Conservation (phyloP, 92 coral and sea anemone genomes). For the Zoanthus gigantus region DNA sequence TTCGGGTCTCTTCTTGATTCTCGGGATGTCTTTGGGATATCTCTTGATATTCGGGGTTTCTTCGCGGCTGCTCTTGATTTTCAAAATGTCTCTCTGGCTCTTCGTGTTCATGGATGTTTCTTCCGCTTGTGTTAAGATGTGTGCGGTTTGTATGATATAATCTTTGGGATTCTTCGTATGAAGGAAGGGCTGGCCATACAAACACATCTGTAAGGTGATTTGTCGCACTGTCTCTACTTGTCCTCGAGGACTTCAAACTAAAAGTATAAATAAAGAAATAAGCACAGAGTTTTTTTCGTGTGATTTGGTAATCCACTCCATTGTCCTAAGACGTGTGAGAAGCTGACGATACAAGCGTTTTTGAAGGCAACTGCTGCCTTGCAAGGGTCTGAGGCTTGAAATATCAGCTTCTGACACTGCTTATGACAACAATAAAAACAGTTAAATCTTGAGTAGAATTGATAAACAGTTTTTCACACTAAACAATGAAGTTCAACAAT, state of each 20-base stretch:
- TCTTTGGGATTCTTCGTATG: constrained; percentile 16
- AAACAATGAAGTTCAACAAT: no score
- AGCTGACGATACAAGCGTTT: no score
- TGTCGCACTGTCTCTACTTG: neutral
- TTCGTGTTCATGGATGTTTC: neutral
- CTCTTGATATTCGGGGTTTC: neutral
- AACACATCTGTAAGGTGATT: constrained; percentile 2
- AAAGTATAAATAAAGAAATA: neutral
- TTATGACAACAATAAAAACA: no score
- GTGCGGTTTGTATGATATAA: neutral
- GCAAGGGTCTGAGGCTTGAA: no score
- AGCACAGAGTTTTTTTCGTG: neutral
- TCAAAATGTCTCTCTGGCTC: neutral
- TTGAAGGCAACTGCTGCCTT: no score
- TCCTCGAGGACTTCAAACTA: neutral
- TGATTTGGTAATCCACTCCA: no score
- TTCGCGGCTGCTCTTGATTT: neutral
- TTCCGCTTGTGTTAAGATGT: neutral
- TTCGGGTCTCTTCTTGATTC: neutral
- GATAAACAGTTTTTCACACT: no score
- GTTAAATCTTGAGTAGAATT: no score
- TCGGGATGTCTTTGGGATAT: neutral
- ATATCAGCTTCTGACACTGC: no score
- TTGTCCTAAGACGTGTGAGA: no score
- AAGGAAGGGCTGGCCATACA: constrained; percentile 27